Base-by-base conservation (phyloP, 2,113 vertebrate genomes). In the Misgurnus mizolepis region DNA sequence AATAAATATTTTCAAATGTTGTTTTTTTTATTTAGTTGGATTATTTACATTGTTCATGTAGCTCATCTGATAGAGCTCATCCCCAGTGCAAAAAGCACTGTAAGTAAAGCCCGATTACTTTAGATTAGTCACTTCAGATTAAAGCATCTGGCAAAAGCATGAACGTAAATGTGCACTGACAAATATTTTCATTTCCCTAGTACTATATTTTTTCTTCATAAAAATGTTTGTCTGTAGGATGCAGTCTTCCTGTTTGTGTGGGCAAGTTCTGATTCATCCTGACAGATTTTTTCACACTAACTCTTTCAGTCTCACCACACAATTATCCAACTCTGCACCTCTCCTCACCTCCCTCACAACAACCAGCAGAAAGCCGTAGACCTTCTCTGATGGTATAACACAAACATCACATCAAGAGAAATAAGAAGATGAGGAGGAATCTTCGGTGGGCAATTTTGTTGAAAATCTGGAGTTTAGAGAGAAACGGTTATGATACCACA, bases 201-300 rank as follows among this genome's bases (percentile, higher is more conserved):
- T 71, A 5, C 39, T 71, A 64, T 61, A 62, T 71, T 58, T 80
- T 58, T 56, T 67, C 14, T 62, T 10, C 27, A 66, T 58, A 43
- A 69, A 58, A 71, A 84, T 34, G 14, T 67, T 60, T 66, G 82
- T n/a, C 27, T 76, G 56, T 76, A 84, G 79, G 79, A 84, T 40
- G 50, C 80, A 70, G 64, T 53, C 76, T 79, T 82, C 83, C 80
- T 79, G 83, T 82, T 82, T 79, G 80, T 82, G 83, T 85, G 77
- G 80, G 80, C 70, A 74, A 84, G 65, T 76, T 70, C 80, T 84
- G 83, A 84, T 84, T 84, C 83, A 84, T 84, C 67, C 50, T 60
- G 9, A 75, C 80, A 81, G 62, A 79, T 75, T 75, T 81, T 45
- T 64, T 67, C 75, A 68, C 79, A 81, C 75, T 60, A 80, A 67